These are phyloP conservation scores for Myiotriccus ornatus DNA, from an alignment of 2,797 vertebrate genomes.

Conservation along the genomic window DNA sequence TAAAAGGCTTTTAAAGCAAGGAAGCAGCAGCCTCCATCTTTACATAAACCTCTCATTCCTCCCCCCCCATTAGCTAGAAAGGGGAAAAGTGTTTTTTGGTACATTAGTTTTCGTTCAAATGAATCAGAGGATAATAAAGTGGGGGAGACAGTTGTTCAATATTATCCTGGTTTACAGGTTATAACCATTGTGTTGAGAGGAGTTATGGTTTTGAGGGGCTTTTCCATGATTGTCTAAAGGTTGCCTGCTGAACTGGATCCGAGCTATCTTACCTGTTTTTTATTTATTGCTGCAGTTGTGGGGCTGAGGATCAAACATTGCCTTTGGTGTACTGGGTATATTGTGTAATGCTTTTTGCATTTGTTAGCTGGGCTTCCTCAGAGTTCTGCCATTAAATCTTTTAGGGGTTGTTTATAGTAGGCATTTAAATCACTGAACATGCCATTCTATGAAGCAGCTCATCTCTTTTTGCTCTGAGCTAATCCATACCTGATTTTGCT, in stretches of 20 bases:
- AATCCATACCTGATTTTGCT: background rate
- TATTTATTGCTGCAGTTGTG: conserved; percentile 66
- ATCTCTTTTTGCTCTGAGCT: background rate
- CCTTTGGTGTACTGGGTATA: background rate
- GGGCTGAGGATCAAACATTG: conserved; percentile 74
- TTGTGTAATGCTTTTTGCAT: background rate
- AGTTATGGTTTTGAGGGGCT: background rate
- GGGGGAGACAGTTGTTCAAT: background rate
- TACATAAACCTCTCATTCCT: background rate
- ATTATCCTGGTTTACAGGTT: conserved; percentile 19
- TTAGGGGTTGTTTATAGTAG: background rate
- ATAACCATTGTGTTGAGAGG: background rate
- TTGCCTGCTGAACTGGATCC: conserved; percentile 70
- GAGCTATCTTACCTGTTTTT: conserved; percentile 55
- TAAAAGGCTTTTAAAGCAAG: background rate
- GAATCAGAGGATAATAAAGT: background rate
- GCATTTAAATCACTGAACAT: background rate
- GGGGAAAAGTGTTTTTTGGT: background rate
- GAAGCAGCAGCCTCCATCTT: background rate
- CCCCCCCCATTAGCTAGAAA: background rate
- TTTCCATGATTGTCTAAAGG: conserved; percentile 70
- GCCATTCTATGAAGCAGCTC: background rate
- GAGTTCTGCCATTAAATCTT: background rate
- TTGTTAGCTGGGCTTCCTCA: background rate
- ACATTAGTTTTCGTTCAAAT: background rate